These are phyloP conservation scores for Enteromius mattozi DNA, from an alignment of 2,797 vertebrate species.

Conservation along the genomic window DNA sequence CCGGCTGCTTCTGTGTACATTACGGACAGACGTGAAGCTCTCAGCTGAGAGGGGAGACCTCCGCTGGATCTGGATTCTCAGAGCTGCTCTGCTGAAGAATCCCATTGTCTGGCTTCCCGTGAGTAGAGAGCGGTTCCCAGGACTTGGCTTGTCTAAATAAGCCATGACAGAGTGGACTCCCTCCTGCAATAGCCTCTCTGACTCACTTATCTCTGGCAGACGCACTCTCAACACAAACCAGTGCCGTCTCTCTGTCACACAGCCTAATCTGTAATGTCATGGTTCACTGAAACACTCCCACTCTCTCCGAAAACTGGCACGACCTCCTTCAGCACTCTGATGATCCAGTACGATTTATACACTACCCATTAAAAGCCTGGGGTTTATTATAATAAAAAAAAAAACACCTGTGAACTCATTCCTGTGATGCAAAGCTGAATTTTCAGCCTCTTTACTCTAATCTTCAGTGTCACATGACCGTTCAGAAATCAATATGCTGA, in stretches of 20 bases:
- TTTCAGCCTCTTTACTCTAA: neutral
- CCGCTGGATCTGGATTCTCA: slow-evolving; percentile 47
- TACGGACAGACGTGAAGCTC: slow-evolving; percentile 58
- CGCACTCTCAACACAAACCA: slow-evolving; percentile 63
- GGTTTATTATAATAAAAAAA: neutral
- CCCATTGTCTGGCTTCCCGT: slow-evolving; percentile 55
- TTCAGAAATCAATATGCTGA: neutral
- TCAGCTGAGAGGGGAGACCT: slow-evolving; percentile 48
- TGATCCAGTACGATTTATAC: slow-evolving; percentile 10
- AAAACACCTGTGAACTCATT: neutral
- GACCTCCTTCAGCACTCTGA: slow-evolving; percentile 42
- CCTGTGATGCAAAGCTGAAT: neutral
- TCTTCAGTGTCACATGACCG: neutral
- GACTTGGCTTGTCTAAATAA: slow-evolving; percentile 69
- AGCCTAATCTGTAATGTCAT: slow-evolving; percentile 54
- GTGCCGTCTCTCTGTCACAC: slow-evolving; percentile 54
- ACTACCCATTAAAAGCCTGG: neutral
- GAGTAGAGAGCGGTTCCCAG: slow-evolving; percentile 60
- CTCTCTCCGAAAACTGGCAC: slow-evolving; percentile 30
- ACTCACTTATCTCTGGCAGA: slow-evolving; percentile 66
- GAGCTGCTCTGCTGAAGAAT: slow-evolving; percentile 50
- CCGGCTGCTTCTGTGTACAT: slow-evolving; percentile 65
- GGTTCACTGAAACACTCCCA: slow-evolving; percentile 39
- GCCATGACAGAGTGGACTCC: slow-evolving; percentile 67
- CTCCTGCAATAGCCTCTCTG: slow-evolving; percentile 61